phyloP scores from a whole-genome alignment of 1,140 invertebrate species.

The Zophobas morio region DNA sequence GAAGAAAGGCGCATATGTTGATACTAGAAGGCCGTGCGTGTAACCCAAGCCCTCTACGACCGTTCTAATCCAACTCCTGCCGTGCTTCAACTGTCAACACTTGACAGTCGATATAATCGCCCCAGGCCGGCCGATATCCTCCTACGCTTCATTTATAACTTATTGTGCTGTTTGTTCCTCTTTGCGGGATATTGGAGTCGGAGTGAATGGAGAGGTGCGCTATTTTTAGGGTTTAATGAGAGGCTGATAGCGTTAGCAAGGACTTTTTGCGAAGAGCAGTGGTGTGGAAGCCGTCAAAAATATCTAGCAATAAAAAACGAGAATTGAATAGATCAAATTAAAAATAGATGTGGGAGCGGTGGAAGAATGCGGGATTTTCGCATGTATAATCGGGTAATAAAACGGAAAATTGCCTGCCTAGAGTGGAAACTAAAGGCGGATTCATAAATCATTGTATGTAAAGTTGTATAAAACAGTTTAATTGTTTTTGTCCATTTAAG shows the following conservation, averaged over 20 bases:
- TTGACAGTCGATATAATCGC: slow-evolving; percentile 59
- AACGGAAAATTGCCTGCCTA: too few species aligned
- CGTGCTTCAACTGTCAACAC: slow-evolving; percentile 58
- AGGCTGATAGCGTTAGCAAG: neutral
- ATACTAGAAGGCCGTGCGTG: slow-evolving; percentile 49
- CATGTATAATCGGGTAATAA: too few species aligned
- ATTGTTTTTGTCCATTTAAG: too few species aligned
- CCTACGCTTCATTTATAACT: slow-evolving; percentile 55
- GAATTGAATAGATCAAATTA: too few species aligned
- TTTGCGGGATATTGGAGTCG: slow-evolving; percentile 51
- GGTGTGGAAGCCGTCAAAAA: neutral
- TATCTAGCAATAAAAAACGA: too few species aligned
- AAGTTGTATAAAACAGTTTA: too few species aligned
- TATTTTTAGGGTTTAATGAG: slow-evolving; percentile 5
- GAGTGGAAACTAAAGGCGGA: too few species aligned
- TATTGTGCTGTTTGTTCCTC: slow-evolving; percentile 55
- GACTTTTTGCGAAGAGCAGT: neutral
- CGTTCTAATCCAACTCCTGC: slow-evolving; percentile 53
- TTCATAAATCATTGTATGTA: too few species aligned
- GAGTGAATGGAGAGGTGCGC: neutral
- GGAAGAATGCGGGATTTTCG: too few species aligned
- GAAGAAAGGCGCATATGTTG: slow-evolving; percentile 49
- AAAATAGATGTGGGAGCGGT: too few species aligned
- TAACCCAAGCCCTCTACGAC: slow-evolving; percentile 52
- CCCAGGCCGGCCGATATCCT: slow-evolving; percentile 50